phyloP scores from a whole-genome alignment of 1,140 invertebrate species.

The Drosophila sturtevanti region DNA sequence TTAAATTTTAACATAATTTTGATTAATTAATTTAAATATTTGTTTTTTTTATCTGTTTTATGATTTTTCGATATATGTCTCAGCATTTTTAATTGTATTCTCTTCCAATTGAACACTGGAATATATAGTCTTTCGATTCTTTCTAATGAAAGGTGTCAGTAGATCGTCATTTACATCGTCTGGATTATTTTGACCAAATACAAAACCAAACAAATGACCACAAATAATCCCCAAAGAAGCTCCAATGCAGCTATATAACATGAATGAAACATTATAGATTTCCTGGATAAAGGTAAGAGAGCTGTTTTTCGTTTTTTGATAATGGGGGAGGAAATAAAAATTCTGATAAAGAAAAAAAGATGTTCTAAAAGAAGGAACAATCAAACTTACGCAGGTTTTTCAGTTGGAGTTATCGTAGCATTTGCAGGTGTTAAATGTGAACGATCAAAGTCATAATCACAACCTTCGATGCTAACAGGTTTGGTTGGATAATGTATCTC shows the following conservation, averaged over 20 bases:
- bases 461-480: conserved; percentile 86
- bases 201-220: conserved; percentile 40
- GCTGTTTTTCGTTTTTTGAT: conserved; percentile 29
- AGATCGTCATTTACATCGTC: conserved; percentile 63
- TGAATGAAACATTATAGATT: conserved; percentile 70
- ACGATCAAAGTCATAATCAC: conserved; percentile 84
- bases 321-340: background rate
- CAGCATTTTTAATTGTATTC: conserved; percentile 16
- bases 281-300: conserved; percentile 49
- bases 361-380: background rate
- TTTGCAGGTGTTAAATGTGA: conserved; percentile 80
- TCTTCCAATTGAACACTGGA: conserved; percentile 56
- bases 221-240: conserved; percentile 30
- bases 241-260: conserved; percentile 53
- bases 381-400: conserved; percentile 41
- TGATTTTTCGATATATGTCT: conserved; percentile 24
- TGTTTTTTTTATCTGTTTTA: conserved; percentile 12
- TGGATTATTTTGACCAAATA: conserved; percentile 49
- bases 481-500: conserved; percentile 85
- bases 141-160: conserved; percentile 58
- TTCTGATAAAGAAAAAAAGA: background rate
- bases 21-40: background rate
- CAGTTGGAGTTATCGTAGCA: conserved; percentile 6
- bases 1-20: background rate
- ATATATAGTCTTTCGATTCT: conserved; percentile 47